These are phyloP conservation scores for Trachurus trachurus DNA, from an alignment of 2,797 vertebrate species.

Conservation along the genomic window DNA sequence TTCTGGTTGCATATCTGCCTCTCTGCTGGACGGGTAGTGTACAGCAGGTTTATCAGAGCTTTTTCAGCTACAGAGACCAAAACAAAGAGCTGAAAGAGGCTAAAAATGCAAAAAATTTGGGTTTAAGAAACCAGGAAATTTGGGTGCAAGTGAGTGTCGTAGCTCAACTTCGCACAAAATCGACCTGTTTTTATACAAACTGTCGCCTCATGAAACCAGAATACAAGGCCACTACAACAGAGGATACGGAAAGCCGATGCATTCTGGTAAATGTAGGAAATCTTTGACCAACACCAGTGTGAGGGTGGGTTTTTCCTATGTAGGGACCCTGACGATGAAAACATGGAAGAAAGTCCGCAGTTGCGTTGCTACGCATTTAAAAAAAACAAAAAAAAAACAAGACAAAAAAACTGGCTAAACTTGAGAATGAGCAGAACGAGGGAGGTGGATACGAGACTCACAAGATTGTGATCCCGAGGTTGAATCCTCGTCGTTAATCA, in stretches of 20 bases:
- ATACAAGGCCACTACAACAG: background rate
- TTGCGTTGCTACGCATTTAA: constrained; percentile 6
- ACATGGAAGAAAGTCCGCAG: constrained; percentile 24
- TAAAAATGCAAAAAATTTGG: background rate
- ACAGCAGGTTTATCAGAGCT: background rate
- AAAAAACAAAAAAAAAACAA: background rate
- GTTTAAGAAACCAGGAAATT: background rate
- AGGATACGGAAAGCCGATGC: background rate
- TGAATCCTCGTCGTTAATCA: constrained; percentile 9
- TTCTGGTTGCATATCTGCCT: no score
- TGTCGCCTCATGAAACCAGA: constrained; percentile 4
- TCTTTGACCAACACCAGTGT: background rate
- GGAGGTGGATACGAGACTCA: constrained; percentile 27
- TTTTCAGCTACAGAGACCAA: background rate
- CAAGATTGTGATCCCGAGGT: constrained; percentile 21
- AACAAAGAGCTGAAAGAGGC: background rate
- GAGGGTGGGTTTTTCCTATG: constrained; percentile 44
- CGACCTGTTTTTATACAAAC: background rate
- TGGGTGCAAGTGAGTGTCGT: background rate
- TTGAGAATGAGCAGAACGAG: constrained; percentile 49
- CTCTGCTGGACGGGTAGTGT: background rate
- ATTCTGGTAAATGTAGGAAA: background rate
- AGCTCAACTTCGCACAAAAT: background rate
- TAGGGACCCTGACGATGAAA: constrained; percentile 34
- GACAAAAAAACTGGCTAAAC: constrained; percentile 45